A percentile compares a stretch with the other conserved stretches of the same genome.
These are phyloP conservation scores for Sebastes alutus DNA, from an alignment of 2,797 vertebrate species.

Conservation along the genomic window DNA sequence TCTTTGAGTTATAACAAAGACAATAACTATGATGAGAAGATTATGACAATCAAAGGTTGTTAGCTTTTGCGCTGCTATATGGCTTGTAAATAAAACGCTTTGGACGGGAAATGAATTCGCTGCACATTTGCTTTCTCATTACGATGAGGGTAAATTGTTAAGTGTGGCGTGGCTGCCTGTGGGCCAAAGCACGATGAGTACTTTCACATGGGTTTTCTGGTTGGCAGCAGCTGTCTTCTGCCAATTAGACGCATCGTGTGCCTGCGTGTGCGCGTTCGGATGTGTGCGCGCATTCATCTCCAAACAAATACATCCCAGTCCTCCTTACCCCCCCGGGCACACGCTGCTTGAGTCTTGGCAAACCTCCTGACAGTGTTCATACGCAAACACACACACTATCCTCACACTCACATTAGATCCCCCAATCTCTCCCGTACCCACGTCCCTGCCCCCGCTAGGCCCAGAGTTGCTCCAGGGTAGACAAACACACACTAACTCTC, in stretches of 20 bases:
- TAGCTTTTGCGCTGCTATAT: slow-evolving; percentile 31
- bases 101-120: slow-evolving; percentile 53
- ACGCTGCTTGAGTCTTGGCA: slow-evolving; percentile 48
- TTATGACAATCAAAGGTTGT: slow-evolving; percentile 41
- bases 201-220: slow-evolving; percentile 73
- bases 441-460: slow-evolving; percentile 20
- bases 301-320: slow-evolving; percentile 53
- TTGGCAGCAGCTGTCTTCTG: slow-evolving; percentile 79
- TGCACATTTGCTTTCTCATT: slow-evolving; percentile 62
- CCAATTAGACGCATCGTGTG: slow-evolving; percentile 68
- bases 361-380: slow-evolving; percentile 43
- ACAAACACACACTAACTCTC: slow-evolving; percentile 40
- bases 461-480: slow-evolving; percentile 12
- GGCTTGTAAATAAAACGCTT: slow-evolving; percentile 67
- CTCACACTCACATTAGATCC: slow-evolving; percentile 36
- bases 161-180: slow-evolving; percentile 72
- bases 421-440: background rate
- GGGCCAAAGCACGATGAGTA: slow-evolving; percentile 59
- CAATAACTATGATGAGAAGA: slow-evolving; percentile 20
- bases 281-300: slow-evolving; percentile 7
- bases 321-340: slow-evolving; percentile 43
- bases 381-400: slow-evolving; percentile 37
- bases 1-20: slow-evolving; percentile 15
- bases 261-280: background rate
- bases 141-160: slow-evolving; percentile 67